Percentiles rank a stretch among this genome's conserved stretches.
phyloP scores from a whole-genome alignment of 2,888 invertebrate species.

The Crossocerus cetratus region DNA sequence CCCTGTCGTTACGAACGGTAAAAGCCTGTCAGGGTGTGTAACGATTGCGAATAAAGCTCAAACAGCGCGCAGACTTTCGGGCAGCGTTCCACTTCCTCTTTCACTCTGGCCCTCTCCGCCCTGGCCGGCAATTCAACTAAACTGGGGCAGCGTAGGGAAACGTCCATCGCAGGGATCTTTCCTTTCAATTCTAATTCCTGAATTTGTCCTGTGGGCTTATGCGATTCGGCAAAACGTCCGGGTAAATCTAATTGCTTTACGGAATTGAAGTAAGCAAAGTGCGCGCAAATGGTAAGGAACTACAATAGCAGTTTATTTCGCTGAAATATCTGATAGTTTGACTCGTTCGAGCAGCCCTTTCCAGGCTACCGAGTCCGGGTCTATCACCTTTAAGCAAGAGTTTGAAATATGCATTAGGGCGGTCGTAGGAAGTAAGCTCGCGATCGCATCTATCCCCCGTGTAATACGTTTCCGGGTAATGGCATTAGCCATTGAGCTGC shows the following conservation, averaged over 20 bases:
- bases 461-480: neutral
- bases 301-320: too few relatives aligned
- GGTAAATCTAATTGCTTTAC: neutral
- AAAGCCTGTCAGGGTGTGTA: neutral
- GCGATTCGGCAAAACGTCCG: neutral
- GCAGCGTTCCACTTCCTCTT: neutral
- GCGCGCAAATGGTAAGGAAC: too few relatives aligned
- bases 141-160: neutral
- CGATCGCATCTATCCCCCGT: too few relatives aligned
- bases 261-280: too few relatives aligned
- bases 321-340: too few relatives aligned
- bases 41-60: neutral
- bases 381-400: too few relatives aligned
- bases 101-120: too few relatives aligned
- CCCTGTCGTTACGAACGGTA: neutral
- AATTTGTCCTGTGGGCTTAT: neutral
- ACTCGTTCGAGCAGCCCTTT: too few relatives aligned
- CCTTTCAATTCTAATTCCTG: neutral
- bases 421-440: too few relatives aligned
- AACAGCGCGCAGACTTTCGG: neutral
- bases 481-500: neutral
- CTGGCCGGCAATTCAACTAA: neutral
- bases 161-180: neutral
- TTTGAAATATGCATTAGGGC: too few relatives aligned
- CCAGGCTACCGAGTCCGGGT: too few relatives aligned